These are phyloP conservation scores for Mystacornis crossleyi DNA, from an alignment of 2,113 vertebrate genomes.

Conservation along the genomic window DNA sequence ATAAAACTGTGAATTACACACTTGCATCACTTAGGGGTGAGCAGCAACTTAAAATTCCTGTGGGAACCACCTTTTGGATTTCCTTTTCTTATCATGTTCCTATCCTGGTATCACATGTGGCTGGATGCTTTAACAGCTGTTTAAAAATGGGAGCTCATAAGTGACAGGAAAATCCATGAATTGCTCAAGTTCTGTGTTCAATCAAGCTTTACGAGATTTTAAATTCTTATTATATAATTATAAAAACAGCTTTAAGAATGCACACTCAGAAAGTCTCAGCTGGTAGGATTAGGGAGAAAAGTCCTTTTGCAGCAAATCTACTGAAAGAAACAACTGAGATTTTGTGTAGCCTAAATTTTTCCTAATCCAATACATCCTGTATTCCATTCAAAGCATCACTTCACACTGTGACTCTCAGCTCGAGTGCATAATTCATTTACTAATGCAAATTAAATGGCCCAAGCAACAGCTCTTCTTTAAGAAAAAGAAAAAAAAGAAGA, in stretches of 20 bases:
- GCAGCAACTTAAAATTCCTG: background rate
- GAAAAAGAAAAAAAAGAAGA: background rate
- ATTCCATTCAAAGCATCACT: background rate
- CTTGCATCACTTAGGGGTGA: background rate
- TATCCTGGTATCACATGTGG: fast-evolving
- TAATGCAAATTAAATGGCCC: background rate
- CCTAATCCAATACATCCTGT: background rate
- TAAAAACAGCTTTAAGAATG: background rate
- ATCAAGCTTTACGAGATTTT: background rate
- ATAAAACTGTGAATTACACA: background rate
- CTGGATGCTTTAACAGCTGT: background rate
- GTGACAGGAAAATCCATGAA: background rate
- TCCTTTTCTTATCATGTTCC: background rate
- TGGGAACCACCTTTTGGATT: background rate
- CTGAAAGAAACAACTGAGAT: background rate
- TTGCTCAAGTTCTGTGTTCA: background rate
- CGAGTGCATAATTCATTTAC: background rate
- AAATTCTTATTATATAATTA: background rate
- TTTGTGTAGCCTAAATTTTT: background rate
- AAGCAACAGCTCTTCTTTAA: background rate
- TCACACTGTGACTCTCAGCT: background rate
- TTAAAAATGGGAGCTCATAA: background rate
- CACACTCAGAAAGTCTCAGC: background rate
- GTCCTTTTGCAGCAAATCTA: background rate
- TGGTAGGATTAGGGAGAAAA: background rate